Evolutionary conservation across 2,113 vertebrate species (phyloP), one percentile per base, ranked within the genome.

Genomic region (Taurulus bubalis): DNA sequence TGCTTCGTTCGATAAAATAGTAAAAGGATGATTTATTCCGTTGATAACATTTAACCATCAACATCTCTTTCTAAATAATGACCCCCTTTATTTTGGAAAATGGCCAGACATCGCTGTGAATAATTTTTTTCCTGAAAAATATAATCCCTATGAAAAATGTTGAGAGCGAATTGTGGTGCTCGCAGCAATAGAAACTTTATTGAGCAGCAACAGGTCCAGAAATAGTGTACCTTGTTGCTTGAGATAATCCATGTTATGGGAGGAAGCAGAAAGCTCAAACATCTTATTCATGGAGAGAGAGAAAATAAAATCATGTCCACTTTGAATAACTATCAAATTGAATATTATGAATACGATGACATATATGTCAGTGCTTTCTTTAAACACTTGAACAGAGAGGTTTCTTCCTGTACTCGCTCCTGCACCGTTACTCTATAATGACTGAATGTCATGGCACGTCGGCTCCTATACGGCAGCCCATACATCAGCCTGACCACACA

Each of bases 401-500:
- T 55, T 62, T 40, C 53, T n/a, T n/a, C 58, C 69, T 42, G 80
- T n/a, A 66, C 77, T 71, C 42, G 3, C 28, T 77, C 64, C 65
- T 14, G 59, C 56, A 16, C 56, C 20, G 55, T 71, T 53, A 20
- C 63, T 47, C 32, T n/a, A 11, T 20, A 53, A 24, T 69, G 79
- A 58, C 51, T 85, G 83, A 42, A 66, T 83, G 55, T 72, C 83
- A 87, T 85, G 73, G 32, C 66, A 14, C 71, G 87, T 90, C 90
- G 75, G 34, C 34, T 87, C 63, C 65, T 12, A 78, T 86, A 58
- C 55, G 26, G 63, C 36, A 32, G 77, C 62, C 65, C 84, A 86
- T 90, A 87, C 67, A 91, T 91, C 88, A 91, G 63, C 72, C 58
- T 6, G 82, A 80, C 89, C 88, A 83, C 85, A 84, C 82, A 65